Evolutionary conservation across 2,888 invertebrate genomes (phyloP).

Genomic region (Pseudococcus viburni): DNA sequence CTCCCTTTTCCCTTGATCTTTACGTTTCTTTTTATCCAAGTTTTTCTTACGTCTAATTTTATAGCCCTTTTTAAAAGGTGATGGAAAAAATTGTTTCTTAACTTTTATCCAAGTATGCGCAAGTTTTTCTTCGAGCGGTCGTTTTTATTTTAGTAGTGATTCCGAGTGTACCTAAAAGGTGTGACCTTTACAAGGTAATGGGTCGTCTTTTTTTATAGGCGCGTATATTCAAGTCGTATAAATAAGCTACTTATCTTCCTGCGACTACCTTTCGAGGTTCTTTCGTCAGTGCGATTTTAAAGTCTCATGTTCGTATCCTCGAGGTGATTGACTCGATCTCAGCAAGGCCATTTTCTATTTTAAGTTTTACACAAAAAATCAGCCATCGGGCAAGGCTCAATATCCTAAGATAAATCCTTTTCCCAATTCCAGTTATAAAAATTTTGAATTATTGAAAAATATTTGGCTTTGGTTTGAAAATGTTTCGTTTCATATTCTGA

Average conservation of each 20-base stretch:
- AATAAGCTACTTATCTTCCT: not conserved
- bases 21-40: not conserved
- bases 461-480: too few relatives aligned
- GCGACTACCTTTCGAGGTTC: not conserved
- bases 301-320: not conserved
- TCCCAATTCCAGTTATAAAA: too few relatives aligned
- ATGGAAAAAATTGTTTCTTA: not conserved
- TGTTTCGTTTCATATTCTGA: too few relatives aligned
- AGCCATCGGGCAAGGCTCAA: too few relatives aligned
- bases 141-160: not conserved
- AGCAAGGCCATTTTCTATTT: too few relatives aligned
- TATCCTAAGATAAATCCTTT: too few relatives aligned
- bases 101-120: not conserved
- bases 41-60: not conserved
- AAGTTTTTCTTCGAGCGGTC: not conserved
- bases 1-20: not conserved
- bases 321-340: too few relatives aligned
- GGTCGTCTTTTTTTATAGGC: not conserved
- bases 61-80: not conserved
- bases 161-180: not conserved
- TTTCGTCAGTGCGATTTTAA: not conserved
- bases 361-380: too few relatives aligned
- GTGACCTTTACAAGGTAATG: constrained; percentile 21
- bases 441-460: too few relatives aligned
- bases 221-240: not conserved